A percentile compares a stretch with the other conserved stretches of the same genome.
Conservation (phyloP, 2,888 invertebrate genomes). For the Seira sanloemensis region DNA sequence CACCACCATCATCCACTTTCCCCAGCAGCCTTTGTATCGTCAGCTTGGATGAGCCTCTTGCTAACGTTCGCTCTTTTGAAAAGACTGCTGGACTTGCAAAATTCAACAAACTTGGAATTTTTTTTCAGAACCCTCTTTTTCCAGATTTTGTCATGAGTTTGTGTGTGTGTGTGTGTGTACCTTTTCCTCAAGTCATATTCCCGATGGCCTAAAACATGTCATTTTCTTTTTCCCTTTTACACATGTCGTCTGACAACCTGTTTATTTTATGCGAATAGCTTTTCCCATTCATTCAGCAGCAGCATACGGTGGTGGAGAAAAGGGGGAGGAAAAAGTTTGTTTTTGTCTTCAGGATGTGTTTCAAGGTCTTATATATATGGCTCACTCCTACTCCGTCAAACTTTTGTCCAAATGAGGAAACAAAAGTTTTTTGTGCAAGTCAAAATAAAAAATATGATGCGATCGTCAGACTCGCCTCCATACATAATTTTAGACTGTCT, state of each 20-base stretch:
- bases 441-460: conserved; percentile 14
- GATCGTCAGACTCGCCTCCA: background rate
- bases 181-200: background rate
- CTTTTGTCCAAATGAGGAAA: conserved; percentile 2
- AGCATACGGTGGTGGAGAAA: too few species aligned
- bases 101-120: background rate
- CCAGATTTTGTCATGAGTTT: too few species aligned
- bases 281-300: background rate
- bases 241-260: conserved; percentile 1
- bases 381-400: background rate
- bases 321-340: background rate
- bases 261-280: conserved; percentile 8
- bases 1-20: background rate
- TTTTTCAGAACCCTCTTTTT: too few species aligned
- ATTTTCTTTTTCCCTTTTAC: background rate
- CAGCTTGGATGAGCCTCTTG: background rate
- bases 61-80: background rate
- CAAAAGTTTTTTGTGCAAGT: background rate
- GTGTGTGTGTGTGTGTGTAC: too few species aligned
- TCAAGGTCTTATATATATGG: conserved; percentile 14
- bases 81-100: background rate
- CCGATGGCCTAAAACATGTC: background rate
- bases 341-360: background rate
- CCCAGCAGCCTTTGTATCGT: background rate
- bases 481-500: conserved; percentile 2